A percentile compares a stretch with the other conserved stretches of the same genome.
phyloP scores from a whole-genome alignment of 2,888 invertebrate genomes.

The Sussaba pulchella region DNA sequence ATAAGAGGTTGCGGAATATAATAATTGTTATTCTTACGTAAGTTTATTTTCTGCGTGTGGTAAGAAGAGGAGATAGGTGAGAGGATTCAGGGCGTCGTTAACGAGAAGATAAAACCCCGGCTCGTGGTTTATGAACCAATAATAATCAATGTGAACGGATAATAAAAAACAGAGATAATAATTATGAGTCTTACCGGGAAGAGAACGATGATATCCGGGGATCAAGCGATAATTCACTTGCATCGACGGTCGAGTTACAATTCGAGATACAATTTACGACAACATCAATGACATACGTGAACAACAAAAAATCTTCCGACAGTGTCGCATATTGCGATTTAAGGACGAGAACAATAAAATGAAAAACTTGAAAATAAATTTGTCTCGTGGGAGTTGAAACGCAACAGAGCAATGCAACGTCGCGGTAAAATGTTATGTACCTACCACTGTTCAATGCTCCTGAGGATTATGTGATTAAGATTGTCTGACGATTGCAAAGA shows the following conservation, averaged over 20 bases:
- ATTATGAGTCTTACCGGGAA: conserved; percentile 19
- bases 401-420: too few relatives aligned
- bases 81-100: neutral
- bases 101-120: conserved; percentile 3
- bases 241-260: conserved; percentile 22
- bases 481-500: too few relatives aligned
- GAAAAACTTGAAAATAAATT: too few relatives aligned
- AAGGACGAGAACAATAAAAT: neutral
- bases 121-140: neutral
- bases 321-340: neutral
- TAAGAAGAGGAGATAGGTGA: neutral
- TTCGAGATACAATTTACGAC: conserved; percentile 42
- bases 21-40: neutral
- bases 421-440: too few relatives aligned
- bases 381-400: too few relatives aligned
- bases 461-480: too few relatives aligned
- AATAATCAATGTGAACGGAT: conserved; percentile 18
- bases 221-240: conserved; percentile 36
- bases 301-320: conserved; percentile 26
- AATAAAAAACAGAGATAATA: too few relatives aligned
- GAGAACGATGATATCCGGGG: conserved; percentile 18
- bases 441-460: too few relatives aligned
- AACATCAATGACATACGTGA: conserved; percentile 43
- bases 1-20: neutral
- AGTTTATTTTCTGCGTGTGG: neutral